phyloP scores from a whole-genome alignment of 2,797 vertebrate species.

The Phalanger gymnotis region DNA sequence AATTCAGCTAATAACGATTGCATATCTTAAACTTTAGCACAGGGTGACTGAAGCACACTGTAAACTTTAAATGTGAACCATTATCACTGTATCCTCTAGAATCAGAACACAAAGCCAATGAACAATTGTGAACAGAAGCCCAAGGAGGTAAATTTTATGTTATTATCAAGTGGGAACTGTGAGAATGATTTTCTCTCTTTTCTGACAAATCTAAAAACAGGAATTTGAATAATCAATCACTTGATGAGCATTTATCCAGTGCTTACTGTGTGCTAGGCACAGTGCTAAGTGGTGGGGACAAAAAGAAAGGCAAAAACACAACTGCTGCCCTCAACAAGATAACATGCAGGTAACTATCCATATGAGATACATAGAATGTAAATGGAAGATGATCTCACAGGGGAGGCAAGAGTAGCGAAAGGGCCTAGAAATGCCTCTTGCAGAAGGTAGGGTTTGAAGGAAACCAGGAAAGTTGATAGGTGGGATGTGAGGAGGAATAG shows the following conservation, averaged over 20 bases:
- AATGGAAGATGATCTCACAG: not conserved
- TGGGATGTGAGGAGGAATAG: not conserved
- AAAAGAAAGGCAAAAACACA: not conserved
- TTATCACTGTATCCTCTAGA: not conserved
- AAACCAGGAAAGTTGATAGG: not conserved
- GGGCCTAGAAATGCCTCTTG: not conserved
- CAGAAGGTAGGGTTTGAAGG: not conserved
- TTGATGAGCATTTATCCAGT: not conserved
- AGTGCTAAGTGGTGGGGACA: not conserved
- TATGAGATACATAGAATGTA: not conserved
- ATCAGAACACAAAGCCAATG: not conserved
- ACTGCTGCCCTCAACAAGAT: not conserved
- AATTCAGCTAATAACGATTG: not conserved
- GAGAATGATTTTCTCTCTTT: not conserved
- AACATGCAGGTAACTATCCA: not conserved
- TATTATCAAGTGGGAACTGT: not conserved
- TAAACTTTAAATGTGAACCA: not conserved
- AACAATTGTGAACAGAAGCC: not conserved
- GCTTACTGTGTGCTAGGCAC: not conserved
- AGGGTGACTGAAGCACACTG: not conserved
- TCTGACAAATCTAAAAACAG: not conserved
- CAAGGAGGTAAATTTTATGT: not conserved
- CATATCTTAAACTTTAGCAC: not conserved
- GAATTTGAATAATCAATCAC: not conserved
- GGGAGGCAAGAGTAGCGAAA: not conserved